These are phyloP conservation scores for Nasonovia ribisnigri DNA, from an alignment of 2,888 invertebrate genomes.

Conservation along the genomic window DNA sequence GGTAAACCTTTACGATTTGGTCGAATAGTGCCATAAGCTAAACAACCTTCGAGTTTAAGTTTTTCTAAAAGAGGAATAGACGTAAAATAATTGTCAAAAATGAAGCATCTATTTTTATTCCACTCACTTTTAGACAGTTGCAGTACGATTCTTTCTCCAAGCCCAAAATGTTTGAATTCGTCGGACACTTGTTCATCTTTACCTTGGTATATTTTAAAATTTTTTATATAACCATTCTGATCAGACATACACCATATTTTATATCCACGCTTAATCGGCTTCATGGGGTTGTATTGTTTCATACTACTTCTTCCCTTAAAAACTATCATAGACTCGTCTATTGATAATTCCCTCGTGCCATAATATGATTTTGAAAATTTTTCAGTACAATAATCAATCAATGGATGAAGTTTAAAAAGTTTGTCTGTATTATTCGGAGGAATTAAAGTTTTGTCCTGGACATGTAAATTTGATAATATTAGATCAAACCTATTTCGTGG, in stretches of 20 bases:
- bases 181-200: slow-evolving; percentile 66
- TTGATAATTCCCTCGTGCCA: slow-evolving; percentile 35
- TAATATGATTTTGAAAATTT: slow-evolving; percentile 25
- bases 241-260: slow-evolving; percentile 66
- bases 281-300: slow-evolving; percentile 60
- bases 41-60: slow-evolving; percentile 42
- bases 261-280: slow-evolving; percentile 66
- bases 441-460: too few species aligned
- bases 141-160: slow-evolving; percentile 66
- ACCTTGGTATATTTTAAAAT: slow-evolving; percentile 58
- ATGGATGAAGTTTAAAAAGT: too few species aligned
- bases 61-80: slow-evolving; percentile 22
- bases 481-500: too few species aligned
- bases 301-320: slow-evolving; percentile 65
- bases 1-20: slow-evolving; percentile 62
- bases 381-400: not conserved
- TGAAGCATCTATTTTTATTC: too few species aligned
- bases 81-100: slow-evolving; percentile 67
- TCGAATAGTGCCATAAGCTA: slow-evolving; percentile 66
- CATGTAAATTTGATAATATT: too few species aligned
- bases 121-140: slow-evolving; percentile 59
- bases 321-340: slow-evolving; percentile 66
- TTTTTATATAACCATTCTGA: slow-evolving; percentile 32
- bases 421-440: too few species aligned
- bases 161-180: slow-evolving; percentile 55